Base-by-base conservation (phyloP, 2,113 vertebrate genomes). In the Crotalus viridis region DNA sequence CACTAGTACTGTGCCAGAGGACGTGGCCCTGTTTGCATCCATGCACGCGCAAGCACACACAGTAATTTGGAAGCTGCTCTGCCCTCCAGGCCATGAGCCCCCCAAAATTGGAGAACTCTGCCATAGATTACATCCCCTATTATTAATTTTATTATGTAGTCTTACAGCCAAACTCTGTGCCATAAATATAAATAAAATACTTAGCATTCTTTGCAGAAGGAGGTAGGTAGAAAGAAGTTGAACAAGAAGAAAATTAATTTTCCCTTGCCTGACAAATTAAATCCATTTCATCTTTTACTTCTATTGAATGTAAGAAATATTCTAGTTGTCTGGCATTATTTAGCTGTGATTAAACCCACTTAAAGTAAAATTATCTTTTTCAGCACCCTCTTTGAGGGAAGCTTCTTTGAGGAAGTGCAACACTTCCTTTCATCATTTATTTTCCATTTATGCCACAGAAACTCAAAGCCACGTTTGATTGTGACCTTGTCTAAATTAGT, bases 241-340 rank as follows among this genome's bases (percentile, higher is more conserved):
- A 39, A 43, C 89, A 81, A 90, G 39, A 93, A 33, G 91, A 95
- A 96, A 97, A 97, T 95, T 94, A 91, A 96, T 96, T 97, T 96
- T 96, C 51, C 64, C 91, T 92, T 88, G 51, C 87, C 91, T 96
- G 95, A 96, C 92, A 97, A 96, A 97, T 97, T 97, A 95, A 94
- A 55, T 95, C 85, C 94, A 95, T 85, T 96, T 57, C 94, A 91
- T 94, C 92, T 89, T 93, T 17, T 86, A 89, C 94, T 95, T 97
- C 94, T 93, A 61, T 94, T 95, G 93, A 96, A 97, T 96, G 96
- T 96, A 96, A 95, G 89, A 94, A 95, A 97, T 96, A 96, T 96
- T 96, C 91, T 91, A 4, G 88, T 2, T 2, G 89, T 92, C 90
- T 74, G 94, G 93, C 48, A 91, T 96, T 96, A 95, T 96, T 97